Percentiles rank a stretch among this genome's conserved stretches.
These are phyloP conservation scores for Rhingia rostrata DNA, from an alignment of 2,888 invertebrate species.

Conservation along the genomic window DNA sequence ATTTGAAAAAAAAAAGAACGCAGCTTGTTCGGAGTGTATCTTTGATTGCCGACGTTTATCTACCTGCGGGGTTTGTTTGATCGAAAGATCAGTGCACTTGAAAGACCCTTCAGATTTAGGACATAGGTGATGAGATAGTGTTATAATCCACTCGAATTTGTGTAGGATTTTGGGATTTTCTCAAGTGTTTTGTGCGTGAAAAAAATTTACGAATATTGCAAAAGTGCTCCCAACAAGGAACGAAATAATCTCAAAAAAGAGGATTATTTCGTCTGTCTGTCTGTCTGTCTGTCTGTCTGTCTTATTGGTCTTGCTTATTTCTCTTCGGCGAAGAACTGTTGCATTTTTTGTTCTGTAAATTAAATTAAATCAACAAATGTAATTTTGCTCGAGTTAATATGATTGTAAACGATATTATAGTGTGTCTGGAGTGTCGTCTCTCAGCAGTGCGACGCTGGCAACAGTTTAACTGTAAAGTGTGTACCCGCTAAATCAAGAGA, in stretches of 20 bases:
- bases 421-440: slow-evolving; percentile 56
- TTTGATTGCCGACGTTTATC: slow-evolving; percentile 14
- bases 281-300: background rate
- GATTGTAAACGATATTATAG: slow-evolving; percentile 62
- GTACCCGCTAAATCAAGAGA: slow-evolving; percentile 51
- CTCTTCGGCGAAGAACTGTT: slow-evolving; percentile 25
- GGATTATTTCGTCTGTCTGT: slow-evolving; percentile 29
- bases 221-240: slow-evolving; percentile 43
- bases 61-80: slow-evolving; percentile 28
- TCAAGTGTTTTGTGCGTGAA: slow-evolving; percentile 50
- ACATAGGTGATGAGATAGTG: slow-evolving; percentile 6
- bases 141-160: slow-evolving; percentile 22
- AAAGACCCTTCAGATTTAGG: slow-evolving; percentile 10
- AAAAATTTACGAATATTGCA: slow-evolving; percentile 24
- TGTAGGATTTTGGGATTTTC: slow-evolving; percentile 19
- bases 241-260: slow-evolving; percentile 29
- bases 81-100: slow-evolving; percentile 14
- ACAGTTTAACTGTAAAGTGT: slow-evolving; percentile 62
- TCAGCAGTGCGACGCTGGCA: slow-evolving; percentile 18
- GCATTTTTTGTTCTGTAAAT: slow-evolving; percentile 36
- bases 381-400: slow-evolving; percentile 62
- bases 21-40: background rate
- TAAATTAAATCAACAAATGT: slow-evolving; percentile 72
- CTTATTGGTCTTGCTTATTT: background rate
- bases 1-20: background rate